These are phyloP conservation scores for Dolichopus griseipennis DNA, from an alignment of 2,888 invertebrate species.

Conservation along the genomic window DNA sequence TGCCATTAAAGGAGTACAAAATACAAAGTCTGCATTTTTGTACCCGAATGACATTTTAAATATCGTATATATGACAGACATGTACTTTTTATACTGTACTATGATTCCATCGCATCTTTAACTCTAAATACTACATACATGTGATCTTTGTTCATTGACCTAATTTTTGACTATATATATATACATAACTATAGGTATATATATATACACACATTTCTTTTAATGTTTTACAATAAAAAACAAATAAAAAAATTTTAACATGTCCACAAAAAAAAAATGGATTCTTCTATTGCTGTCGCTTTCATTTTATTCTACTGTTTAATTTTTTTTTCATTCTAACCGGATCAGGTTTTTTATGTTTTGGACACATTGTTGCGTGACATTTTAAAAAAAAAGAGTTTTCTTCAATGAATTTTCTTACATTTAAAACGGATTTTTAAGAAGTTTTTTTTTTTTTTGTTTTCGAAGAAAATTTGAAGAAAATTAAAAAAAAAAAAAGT, in stretches of 20 bases:
- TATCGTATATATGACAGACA: too few relatives aligned
- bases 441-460: not conserved
- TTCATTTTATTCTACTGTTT: not conserved
- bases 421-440: not conserved
- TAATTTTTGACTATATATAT: too few relatives aligned
- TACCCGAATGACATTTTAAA: too few relatives aligned
- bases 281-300: not conserved
- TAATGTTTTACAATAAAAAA: not conserved
- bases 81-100: too few relatives aligned
- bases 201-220: too few relatives aligned
- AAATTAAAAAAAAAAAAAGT: too few relatives aligned
- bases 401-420: not conserved
- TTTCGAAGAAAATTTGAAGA: not conserved
- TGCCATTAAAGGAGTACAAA: too few relatives aligned
- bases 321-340: not conserved
- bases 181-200: too few relatives aligned
- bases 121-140: too few relatives aligned
- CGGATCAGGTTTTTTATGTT: not conserved
- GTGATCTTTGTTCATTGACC: too few relatives aligned
- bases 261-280: not conserved
- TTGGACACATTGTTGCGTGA: slow-evolving; percentile 1
- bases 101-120: too few relatives aligned
- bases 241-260: not conserved
- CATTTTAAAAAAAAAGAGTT: not conserved
- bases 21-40: too few relatives aligned